Base-by-base conservation (phyloP, 2,888 invertebrate species). In the Phyllotreta cruciferae region DNA sequence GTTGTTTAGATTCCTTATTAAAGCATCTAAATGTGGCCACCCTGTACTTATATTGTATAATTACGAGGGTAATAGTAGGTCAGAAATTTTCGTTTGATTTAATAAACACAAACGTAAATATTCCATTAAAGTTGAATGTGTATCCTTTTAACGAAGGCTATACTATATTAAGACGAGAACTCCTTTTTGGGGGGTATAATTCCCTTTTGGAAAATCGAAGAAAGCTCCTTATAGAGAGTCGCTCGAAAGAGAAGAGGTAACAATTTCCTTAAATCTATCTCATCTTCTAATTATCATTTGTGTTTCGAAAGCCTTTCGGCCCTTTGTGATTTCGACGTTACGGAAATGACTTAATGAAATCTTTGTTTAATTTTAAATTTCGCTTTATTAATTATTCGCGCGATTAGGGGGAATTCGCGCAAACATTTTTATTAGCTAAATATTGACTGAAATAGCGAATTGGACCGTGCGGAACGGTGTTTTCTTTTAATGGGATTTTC, bases 401-500 rank as follows among this genome's bases (percentile, higher is more conserved):
- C 14, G 44, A 14, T 44, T 44, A 44, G 10, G 14, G 44, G 10
- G 44, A 13, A 11, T 11, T 44, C 1, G 14, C 6, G 44, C 44
- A 13, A 44, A n/a, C 10, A 44, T 44, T 8, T 13, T 44, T 13
- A 7, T 44, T 44, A 14, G 24, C 24, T 4, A 24, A 24, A 24
- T 24, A 24, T 24, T 4, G 24, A 24, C 24, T 4, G 24, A 3
- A 24, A 4, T 24, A 24, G 4, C 24, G 24, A 24, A 24, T 24
- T 24, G 24, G 24, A 24, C 24, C 24, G 24, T 24, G 24, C 24
- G 24, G 4, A 24, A 24, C 24, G 1, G 9, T 41, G 9, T 41
- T 41, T 41, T n/a, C 10, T 44, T 44, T 44, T 50, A 56, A 62
- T 34, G 49, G 50, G 35, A 56, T 62, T 64, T 58, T 69, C 41